Base-by-base conservation (phyloP, 1,140 invertebrate genomes). In the Chrysopa pallens region DNA sequence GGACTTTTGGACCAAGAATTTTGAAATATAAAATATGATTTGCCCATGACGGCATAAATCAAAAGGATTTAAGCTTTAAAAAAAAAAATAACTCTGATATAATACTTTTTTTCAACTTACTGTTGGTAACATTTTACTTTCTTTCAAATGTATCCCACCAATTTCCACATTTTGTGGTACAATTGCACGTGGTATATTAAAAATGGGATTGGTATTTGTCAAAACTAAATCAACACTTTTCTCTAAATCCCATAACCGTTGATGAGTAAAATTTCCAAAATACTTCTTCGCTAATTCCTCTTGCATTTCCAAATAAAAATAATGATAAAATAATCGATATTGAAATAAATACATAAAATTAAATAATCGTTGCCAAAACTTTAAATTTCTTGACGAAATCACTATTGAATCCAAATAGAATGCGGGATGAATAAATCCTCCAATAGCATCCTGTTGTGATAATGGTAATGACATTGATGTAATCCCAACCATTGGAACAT, bases 181-280 rank as follows among this genome's bases (percentile, higher is more conserved):
- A 8, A 62, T 48, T 7, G 71, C 61, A 36, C 62, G 56, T 33
- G 60, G 56, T 29, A 57, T 54, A 37, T 60, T 52, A 48, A 67
- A 59, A 14, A 63, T 50, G 3, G 61, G 60, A 59, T 72, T 60
- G 8, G 52, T 52, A 49, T 67, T 69, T 3, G 66, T 42, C 43
- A 78, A 64, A n/a, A 73, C 36, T 53, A 77, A 52, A 42, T 64
- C 63, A 1, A 66, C 53, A 52, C 68, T 67, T 37, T 55, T 56
- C 29, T 59, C 53, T 9, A 73, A 46, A 31, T 72, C 63, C 1
- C 56, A 52, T 6, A 72, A 23, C 2, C 17, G 48, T 35, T 57
- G 47, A 0, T 68, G 64, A 13, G 58, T 45, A 40, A 59, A 49
- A 1, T 49, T 27, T 4, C 61, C 66, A 46, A 69, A 66, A 51